Base-by-base conservation (phyloP, 1,140 invertebrate genomes). In the Tribolium madens region DNA sequence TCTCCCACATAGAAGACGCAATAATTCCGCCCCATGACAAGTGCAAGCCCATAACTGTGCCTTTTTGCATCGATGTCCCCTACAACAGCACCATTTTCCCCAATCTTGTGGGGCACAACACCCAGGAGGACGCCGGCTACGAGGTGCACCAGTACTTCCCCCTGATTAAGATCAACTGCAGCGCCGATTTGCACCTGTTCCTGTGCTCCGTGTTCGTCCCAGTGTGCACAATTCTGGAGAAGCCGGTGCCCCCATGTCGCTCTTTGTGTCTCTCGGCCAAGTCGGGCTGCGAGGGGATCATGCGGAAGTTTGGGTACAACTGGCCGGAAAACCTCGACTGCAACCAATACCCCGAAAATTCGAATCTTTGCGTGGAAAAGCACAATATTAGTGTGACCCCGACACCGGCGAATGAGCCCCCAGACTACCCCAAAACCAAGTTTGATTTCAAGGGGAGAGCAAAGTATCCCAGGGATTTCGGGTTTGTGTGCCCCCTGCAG, bases 1-100 rank as follows among this genome's bases (percentile, higher is more conserved):
- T 57, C 1, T n/a, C 57, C 0, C 6, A n/a, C 42, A 36, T 57
- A 1, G 80, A 83, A 26, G 81, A 82, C 73, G 46, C 48, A 15
- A 72, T 81, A 76, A 33, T 93, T 57, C 91, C 92, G 10, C 90
- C 91, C 78, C 94, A 97, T 84, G 92, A 93, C 81, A 92, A 93
- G 84, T 98, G 97, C 88, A 96, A 98, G 85, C 93, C 93, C 1
- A 98, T 99, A 76, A 96, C 93, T 2, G 96, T 98, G 75, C 93
- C 93, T 7, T 90, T 98, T 80, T 99, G 98, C 87, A 92, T 93
- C 86, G 93, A 97, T 82, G 94, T 99, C 71, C 91, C 91, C 31
- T 99, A 99, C 86, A 99, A 99, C 86, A 89, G 93, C 86, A 99
- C 97, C 0, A 97, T 98, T 73, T 96, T 98, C 92, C 97, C 97